Conservation (phyloP, 2,113 vertebrate genomes). For the Caloenas nicobarica region DNA sequence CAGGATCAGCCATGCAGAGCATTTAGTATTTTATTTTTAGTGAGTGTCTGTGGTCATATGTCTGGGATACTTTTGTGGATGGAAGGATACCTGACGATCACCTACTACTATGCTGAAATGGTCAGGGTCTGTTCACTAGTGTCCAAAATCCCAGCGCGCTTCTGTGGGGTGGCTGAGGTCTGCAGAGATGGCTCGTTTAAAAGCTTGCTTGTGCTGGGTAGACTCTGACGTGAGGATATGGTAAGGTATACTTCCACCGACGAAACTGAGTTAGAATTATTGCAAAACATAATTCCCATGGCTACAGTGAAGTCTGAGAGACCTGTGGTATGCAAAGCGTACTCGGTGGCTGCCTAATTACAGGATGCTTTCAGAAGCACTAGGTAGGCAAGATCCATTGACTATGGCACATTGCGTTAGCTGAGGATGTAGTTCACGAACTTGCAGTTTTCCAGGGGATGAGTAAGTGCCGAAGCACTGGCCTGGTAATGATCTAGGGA, state of each 20-base stretch:
- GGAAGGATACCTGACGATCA: too few species aligned
- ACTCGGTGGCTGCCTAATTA: not conserved
- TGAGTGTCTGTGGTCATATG: not conserved
- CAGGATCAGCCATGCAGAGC: not conserved
- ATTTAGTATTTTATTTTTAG: not conserved
- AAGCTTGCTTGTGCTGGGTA: not conserved
- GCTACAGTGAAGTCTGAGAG: not conserved
- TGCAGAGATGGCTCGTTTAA: not conserved
- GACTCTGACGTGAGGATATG: not conserved
- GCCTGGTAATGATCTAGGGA: not conserved
- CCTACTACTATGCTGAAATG: not conserved
- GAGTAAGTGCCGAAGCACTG: constrained; percentile 6
- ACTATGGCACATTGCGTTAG: not conserved
- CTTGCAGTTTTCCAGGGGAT: constrained; percentile 15
- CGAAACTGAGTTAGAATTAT: not conserved
- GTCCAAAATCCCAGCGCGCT: not conserved
- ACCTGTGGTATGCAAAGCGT: not conserved
- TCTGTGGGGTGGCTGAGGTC: not conserved
- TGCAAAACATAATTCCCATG: not conserved
- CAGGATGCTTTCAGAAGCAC: not conserved
- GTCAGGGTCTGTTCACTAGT: not conserved
- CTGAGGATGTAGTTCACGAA: not conserved
- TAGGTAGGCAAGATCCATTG: not conserved
- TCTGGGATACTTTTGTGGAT: not conserved
- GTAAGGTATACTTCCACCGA: not conserved